These are phyloP conservation scores for Baccha elongata DNA, from an alignment of 2,888 invertebrate genomes.

Conservation along the genomic window DNA sequence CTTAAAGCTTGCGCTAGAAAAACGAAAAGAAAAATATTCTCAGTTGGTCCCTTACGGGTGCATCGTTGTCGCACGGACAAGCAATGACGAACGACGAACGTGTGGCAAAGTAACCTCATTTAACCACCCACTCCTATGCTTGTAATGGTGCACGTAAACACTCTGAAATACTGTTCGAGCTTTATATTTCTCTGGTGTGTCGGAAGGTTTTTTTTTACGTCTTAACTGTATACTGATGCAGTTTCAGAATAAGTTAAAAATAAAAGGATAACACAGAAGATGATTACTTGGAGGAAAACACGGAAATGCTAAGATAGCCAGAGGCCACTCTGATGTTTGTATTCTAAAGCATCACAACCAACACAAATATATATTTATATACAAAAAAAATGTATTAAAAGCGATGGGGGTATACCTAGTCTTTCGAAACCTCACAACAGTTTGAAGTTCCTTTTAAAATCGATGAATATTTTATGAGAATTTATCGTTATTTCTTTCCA, in stretches of 20 bases:
- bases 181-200: constrained; percentile 13
- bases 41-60: constrained; percentile 29
- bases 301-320: constrained; percentile 55
- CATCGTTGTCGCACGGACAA: constrained; percentile 18
- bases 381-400: too few relatives aligned
- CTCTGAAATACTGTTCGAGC: constrained; percentile 25
- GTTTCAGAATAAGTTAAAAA: constrained; percentile 2
- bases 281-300: constrained; percentile 59
- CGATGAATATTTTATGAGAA: constrained; percentile 75
- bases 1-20: constrained; percentile 19
- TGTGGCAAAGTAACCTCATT: constrained; percentile 27
- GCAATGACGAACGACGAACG: neutral
- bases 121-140: constrained; percentile 30
- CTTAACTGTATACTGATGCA: constrained; percentile 37
- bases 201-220: neutral
- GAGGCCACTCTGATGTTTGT: constrained; percentile 30
- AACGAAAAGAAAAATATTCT: constrained; percentile 32
- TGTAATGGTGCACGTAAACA: constrained; percentile 46
- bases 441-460: constrained; percentile 69
- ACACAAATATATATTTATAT: neutral
- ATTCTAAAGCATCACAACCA: constrained; percentile 8
- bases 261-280: constrained; percentile 40
- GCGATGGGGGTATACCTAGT: neutral
- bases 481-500: constrained; percentile 29
- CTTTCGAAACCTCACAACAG: constrained; percentile 19